phyloP scores from a whole-genome alignment of 1,140 invertebrate genomes.

The Drosophila novamexicana region DNA sequence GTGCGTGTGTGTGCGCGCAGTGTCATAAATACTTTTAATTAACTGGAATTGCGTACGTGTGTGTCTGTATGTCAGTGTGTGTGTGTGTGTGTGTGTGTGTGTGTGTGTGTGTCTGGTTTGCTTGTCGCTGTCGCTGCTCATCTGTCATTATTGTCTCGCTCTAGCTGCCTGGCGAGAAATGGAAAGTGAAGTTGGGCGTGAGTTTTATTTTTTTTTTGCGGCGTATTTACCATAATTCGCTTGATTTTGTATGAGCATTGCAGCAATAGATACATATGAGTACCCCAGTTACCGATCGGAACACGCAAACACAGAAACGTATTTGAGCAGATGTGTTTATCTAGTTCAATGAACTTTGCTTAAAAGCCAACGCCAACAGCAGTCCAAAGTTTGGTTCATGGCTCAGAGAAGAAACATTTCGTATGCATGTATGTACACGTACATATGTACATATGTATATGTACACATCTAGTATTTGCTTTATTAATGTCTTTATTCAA shows the following conservation, averaged over 20 bases:
- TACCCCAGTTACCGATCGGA: constrained; percentile 44
- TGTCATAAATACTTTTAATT: constrained; percentile 80
- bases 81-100: constrained; percentile 6
- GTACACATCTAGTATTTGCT: background rate
- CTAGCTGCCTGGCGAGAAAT: constrained; percentile 35
- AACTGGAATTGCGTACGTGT: constrained; percentile 65
- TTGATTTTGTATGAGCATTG: constrained; percentile 56
- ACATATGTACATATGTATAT: too few species aligned
- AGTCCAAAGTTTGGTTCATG: background rate
- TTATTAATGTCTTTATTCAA: background rate
- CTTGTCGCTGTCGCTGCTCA: background rate
- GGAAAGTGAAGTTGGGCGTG: constrained; percentile 55
- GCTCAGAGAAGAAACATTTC: background rate
- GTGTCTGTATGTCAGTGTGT: constrained; percentile 13
- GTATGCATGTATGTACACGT: background rate
- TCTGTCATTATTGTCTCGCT: constrained; percentile 25
- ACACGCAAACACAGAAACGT: constrained; percentile 25
- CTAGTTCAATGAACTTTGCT: constrained; percentile 64
- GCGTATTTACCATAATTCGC: constrained; percentile 68
- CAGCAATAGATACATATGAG: constrained; percentile 40
- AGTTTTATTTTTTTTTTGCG: constrained; percentile 32
- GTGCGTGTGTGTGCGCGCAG: constrained; percentile 40
- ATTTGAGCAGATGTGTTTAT: constrained; percentile 70
- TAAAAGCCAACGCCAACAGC: constrained; percentile 14
- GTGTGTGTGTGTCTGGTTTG: constrained; percentile 3